A percentile compares a stretch with the other conserved stretches of the same genome.
Evolutionary conservation across 2,888 invertebrate genomes (phyloP).

Genomic region (Salticus scenicus): DNA sequence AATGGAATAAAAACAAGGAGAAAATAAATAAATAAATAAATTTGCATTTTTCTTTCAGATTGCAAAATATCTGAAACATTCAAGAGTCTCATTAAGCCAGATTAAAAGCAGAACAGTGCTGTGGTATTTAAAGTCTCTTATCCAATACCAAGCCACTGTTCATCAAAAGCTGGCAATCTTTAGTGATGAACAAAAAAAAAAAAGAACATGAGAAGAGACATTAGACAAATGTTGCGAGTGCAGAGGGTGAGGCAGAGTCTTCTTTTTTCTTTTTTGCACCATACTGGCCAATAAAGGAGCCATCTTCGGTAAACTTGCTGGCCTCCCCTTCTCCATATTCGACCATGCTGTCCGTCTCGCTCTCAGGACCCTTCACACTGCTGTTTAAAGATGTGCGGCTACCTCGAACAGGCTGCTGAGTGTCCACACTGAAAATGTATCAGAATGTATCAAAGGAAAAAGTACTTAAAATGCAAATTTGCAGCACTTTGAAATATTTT

Average conservation of each 20-base stretch:
- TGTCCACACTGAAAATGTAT: constrained; percentile 28
- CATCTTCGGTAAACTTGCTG: constrained; percentile 91
- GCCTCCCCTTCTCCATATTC: constrained; percentile 99
- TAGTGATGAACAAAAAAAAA: too few species aligned
- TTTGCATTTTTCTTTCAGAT: too few species aligned
- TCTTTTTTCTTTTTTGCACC: constrained; percentile 82
- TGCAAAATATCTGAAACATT: too few species aligned
- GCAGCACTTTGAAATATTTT: too few species aligned
- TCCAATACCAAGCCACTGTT: background rate
- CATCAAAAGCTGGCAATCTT: background rate
- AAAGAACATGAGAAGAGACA: background rate
- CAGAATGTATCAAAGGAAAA: background rate
- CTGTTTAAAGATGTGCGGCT: constrained; percentile 73
- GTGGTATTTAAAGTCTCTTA: too few species aligned
- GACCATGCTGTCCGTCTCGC: constrained; percentile 99
- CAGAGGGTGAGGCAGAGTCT: constrained; percentile 66
- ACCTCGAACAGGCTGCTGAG: constrained; percentile 61
- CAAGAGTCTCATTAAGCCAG: too few species aligned
- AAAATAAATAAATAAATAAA: too few species aligned
- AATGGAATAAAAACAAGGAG: too few species aligned
- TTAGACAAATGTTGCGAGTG: constrained; percentile 66
- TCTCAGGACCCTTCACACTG: constrained; percentile 82
- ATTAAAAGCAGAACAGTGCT: background rate
- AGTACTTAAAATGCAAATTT: too few species aligned
- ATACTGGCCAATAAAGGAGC: constrained; percentile 98